phyloP scores from a whole-genome alignment of 2,888 invertebrate genomes.

The Diachrysia chrysitis region DNA sequence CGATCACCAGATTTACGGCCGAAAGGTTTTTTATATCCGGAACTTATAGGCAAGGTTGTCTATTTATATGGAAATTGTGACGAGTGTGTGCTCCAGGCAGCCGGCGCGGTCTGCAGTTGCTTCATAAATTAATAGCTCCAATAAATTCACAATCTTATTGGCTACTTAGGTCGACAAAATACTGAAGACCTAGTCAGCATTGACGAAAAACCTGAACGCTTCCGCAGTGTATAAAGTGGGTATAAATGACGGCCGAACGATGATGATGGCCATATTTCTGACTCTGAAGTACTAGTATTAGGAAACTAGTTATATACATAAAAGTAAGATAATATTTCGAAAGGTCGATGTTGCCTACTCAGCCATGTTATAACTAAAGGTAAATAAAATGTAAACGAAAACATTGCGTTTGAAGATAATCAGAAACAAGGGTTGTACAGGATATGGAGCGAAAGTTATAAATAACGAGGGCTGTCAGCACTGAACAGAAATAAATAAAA shows the following conservation, averaged over 20 bases:
- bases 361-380: neutral
- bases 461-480: conserved; percentile 37
- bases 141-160: neutral
- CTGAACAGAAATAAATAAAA: conserved; percentile 54
- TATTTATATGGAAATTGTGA: neutral
- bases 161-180: no score
- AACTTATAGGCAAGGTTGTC: neutral
- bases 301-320: no score
- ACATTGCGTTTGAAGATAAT: conserved; percentile 24
- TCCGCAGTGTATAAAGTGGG: no score
- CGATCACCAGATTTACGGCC: conserved; percentile 23
- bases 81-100: neutral
- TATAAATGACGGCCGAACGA: no score
- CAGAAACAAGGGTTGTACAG: conserved; percentile 10
- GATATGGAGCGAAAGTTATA: conserved; percentile 39
- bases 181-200: no score
- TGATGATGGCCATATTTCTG: no score
- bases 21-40: conserved; percentile 33
- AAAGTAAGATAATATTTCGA: no score
- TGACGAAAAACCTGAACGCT: no score
- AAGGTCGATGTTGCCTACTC: no score
- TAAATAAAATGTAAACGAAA: conserved; percentile 34
- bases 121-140: neutral
- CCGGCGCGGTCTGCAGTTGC: neutral
- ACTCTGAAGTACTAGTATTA: no score